phyloP scores from a whole-genome alignment of 2,888 invertebrate genomes.

The Notodonta dromedarius region DNA sequence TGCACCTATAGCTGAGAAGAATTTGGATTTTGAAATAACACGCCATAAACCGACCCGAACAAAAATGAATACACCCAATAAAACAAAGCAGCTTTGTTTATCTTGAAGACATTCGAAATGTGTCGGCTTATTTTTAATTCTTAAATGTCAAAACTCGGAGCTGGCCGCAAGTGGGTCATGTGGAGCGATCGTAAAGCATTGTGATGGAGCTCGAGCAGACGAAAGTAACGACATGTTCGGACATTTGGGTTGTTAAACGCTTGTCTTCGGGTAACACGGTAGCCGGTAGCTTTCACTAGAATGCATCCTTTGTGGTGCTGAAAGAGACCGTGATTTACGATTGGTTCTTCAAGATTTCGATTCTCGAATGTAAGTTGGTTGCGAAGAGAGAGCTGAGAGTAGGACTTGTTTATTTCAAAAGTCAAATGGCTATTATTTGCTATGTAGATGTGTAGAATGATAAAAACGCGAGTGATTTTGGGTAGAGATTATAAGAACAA shows the following conservation, averaged over 20 bases:
- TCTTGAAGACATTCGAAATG: conserved; percentile 28
- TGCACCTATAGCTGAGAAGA: background rate
- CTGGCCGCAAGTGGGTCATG: conserved; percentile 37
- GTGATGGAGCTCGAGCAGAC: conserved; percentile 20
- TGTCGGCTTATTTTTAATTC: conserved; percentile 39
- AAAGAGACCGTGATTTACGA: background rate
- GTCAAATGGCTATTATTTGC: too few species aligned
- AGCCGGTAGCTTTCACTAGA: conserved; percentile 7
- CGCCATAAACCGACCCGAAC: background rate
- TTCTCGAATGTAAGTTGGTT: background rate
- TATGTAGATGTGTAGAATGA: too few species aligned
- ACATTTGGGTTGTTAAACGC: conserved; percentile 2
- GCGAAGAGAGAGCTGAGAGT: background rate
- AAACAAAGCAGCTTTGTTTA: conserved; percentile 32
- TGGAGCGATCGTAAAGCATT: conserved; percentile 22
- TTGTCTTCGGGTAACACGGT: background rate
- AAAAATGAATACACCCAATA: conserved; percentile 12
- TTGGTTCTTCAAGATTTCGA: background rate
- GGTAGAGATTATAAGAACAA: too few species aligned
- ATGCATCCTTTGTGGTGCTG: conserved; percentile 5
- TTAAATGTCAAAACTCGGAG: conserved; percentile 40
- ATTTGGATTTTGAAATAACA: background rate
- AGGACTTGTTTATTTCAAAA: background rate
- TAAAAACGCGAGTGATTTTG: too few species aligned
- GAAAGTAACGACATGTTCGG: conserved; percentile 9